These are phyloP conservation scores for Mythimna pallens DNA, from an alignment of 2,888 invertebrate species.

Conservation along the genomic window DNA sequence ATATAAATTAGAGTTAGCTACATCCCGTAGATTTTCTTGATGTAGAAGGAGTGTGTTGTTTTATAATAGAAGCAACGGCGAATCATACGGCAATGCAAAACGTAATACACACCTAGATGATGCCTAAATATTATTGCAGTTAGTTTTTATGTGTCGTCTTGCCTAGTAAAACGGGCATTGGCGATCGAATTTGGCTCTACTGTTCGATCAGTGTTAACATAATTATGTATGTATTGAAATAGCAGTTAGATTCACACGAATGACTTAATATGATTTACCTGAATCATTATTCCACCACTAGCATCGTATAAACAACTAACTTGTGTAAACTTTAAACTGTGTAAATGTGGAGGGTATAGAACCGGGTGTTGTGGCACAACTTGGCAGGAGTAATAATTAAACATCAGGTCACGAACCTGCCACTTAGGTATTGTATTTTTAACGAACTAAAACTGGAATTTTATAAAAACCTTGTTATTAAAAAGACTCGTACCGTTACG, in stretches of 20 bases:
- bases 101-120: background rate
- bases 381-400: conserved; percentile 41
- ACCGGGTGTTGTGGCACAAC: conserved; percentile 16
- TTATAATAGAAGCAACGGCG: background rate
- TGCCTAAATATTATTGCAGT: background rate
- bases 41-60: background rate
- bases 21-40: conserved; percentile 1
- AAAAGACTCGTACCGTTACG: conserved; percentile 19
- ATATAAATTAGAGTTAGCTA: conserved; percentile 33
- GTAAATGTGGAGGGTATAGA: conserved; percentile 6
- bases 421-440: conserved; percentile 43
- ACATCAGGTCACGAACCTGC: conserved; percentile 46
- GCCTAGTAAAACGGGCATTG: background rate
- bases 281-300: conserved; percentile 3
- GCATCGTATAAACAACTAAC: conserved; percentile 8
- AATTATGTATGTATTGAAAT: background rate
- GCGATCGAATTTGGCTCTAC: background rate
- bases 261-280: conserved; percentile 1
- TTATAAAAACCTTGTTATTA: conserved; percentile 27
- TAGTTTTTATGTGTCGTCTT: background rate
- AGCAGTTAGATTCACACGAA: background rate
- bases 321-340: conserved; percentile 35
- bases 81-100: background rate
- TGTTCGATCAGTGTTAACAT: background rate
- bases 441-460: conserved; percentile 34